Evolutionary conservation across 2,113 vertebrate species (phyloP).

Genomic region (Bostrychus sinensis): DNA sequence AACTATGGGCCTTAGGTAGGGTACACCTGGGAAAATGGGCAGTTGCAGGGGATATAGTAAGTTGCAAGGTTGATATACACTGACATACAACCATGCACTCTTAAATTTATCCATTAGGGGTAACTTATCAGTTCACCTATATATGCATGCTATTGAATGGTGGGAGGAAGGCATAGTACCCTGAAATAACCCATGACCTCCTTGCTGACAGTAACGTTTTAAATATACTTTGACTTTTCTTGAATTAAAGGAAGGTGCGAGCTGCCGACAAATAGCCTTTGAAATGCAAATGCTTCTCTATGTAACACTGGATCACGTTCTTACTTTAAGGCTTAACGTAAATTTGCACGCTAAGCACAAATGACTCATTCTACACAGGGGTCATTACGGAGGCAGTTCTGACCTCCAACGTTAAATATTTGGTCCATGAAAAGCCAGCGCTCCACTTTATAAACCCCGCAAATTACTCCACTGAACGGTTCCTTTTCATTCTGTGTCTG

Average conservation of each 20-base stretch:
- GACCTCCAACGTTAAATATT: slow-evolving; percentile 64
- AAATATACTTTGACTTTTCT: not conserved
- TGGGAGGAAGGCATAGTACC: not conserved
- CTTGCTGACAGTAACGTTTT: not conserved
- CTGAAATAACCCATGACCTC: not conserved
- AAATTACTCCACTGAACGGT: slow-evolving; percentile 54
- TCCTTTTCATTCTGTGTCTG: slow-evolving; percentile 57
- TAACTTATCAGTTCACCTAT: not conserved
- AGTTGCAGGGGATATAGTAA: no score
- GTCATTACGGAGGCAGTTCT: slow-evolving; percentile 38
- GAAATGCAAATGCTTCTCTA: slow-evolving; percentile 2
- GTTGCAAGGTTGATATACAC: no score
- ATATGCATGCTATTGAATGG: not conserved
- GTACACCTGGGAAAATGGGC: no score
- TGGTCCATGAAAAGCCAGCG: slow-evolving; percentile 53
- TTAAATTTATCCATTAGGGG: not conserved
- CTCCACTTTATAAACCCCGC: slow-evolving; percentile 39
- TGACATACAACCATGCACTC: no score
- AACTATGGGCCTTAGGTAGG: no score
- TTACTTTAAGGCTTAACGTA: slow-evolving; percentile 6
- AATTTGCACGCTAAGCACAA: slow-evolving; percentile 44
- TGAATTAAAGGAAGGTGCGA: not conserved
- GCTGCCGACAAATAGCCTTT: not conserved
- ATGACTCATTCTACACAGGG: slow-evolving; percentile 21
- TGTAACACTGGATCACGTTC: not conserved